A percentile compares a stretch with the other conserved stretches of the same genome.
Conservation (phyloP, 2,888 invertebrate species). For the Ochropleura leucogaster region DNA sequence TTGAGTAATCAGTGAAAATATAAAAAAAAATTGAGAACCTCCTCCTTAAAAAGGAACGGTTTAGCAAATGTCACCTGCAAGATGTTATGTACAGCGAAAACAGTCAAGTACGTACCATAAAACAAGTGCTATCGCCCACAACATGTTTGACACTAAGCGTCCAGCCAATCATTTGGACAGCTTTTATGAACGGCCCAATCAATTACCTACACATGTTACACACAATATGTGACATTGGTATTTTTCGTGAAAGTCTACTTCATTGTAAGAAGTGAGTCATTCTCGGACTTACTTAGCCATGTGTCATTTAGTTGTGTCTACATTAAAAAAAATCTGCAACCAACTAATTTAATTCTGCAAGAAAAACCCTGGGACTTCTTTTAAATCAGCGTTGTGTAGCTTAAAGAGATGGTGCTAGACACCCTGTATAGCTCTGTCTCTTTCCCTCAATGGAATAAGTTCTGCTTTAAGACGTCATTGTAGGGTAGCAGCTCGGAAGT, state of each 20-base stretch:
- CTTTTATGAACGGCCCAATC: conserved; percentile 10
- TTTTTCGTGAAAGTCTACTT: not conserved
- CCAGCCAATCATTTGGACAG: not conserved
- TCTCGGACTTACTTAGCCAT: not conserved
- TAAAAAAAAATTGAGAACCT: too few relatives aligned
- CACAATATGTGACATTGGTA: not conserved
- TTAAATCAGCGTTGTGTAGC: too few relatives aligned
- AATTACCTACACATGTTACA: not conserved
- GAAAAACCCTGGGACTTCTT: not conserved
- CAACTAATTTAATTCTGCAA: not conserved
- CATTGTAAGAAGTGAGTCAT: not conserved
- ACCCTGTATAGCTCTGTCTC: too few relatives aligned
- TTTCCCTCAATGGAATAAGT: too few relatives aligned
- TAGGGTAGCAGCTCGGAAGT: too few relatives aligned
- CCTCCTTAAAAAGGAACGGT: too few relatives aligned
- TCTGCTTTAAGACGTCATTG: too few relatives aligned
- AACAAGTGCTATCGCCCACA: conserved; percentile 22
- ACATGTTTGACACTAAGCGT: conserved; percentile 15
- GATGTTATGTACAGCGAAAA: too few relatives aligned
- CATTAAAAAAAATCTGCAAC: not conserved
- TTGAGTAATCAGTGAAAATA: too few relatives aligned
- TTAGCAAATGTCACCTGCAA: too few relatives aligned
- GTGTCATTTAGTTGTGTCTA: not conserved
- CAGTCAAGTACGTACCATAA: conserved; percentile 24
- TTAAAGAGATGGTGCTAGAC: too few relatives aligned